Base-by-base conservation (phyloP, 2,113 vertebrate genomes). In the Lophius piscatorius region DNA sequence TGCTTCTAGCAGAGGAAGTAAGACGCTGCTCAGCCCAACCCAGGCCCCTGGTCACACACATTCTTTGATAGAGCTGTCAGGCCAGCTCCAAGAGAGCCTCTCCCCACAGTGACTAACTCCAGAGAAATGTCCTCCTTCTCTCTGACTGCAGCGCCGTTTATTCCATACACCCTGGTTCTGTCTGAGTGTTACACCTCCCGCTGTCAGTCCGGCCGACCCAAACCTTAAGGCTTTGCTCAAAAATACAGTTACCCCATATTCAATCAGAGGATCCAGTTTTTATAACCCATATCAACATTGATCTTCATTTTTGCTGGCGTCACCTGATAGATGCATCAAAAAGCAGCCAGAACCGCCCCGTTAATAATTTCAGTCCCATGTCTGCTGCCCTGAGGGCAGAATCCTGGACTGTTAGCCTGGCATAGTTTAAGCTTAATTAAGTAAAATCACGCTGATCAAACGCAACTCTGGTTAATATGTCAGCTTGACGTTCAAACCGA, bases 11-110 rank as follows among this genome's bases (percentile, higher is more conserved):
- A 61, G 12, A 76, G 65, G 70, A 76, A 74, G 67, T n/a, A 68
- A 63, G 66, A 57, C 58, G 41, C 68, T 52, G 69, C 62, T 54
- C 45, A 51, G 80, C 91, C 90, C 90, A 89, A 90, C 90, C 91
- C 91, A 81, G 88, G 83, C 86, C 89, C 89, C 82, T 59, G 90
- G 90, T 90, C 89, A 87, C 78, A 90, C 80, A 80, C 89, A 93
- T 93, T 93, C 90, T 81, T 90, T 88, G 81, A 90, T 87, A 88
- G 82, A 89, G 78, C 90, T 29, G 72, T 81, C 82, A 87, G 82
- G 86, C 91, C 88, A 91, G 84, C 89, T 90, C 90, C 91, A 91
- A 87, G 60, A 49, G 59, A 69, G 91, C 84, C 86, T 87, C 89
- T 90, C 86, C 90, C 89, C 73, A 42, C 82, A 51, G 62, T 91